Conservation (phyloP, 2,113 vertebrate species). For the Ptilorrhoa leucosticta region DNA sequence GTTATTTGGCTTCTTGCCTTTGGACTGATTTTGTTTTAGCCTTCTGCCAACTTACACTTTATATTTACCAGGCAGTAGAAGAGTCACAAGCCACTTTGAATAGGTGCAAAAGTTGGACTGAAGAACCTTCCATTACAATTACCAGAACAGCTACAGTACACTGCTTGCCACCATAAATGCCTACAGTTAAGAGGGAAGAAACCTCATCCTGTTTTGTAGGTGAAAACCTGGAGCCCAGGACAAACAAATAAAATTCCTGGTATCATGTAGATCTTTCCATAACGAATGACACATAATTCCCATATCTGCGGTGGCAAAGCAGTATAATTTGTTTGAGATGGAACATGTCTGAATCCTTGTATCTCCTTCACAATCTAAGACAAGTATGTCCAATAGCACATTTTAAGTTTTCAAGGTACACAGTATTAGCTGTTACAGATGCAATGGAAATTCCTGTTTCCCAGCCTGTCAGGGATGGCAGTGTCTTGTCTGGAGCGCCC, state of each 20-base stretch:
- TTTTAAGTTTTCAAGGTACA: neutral
- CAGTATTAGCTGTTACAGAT: neutral
- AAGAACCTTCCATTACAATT: neutral
- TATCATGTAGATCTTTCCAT: neutral
- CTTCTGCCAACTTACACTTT: conserved; percentile 6
- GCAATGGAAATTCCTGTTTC: neutral
- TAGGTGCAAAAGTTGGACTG: neutral
- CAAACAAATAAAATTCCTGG: neutral
- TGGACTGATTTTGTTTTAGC: neutral
- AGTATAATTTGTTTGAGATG: neutral
- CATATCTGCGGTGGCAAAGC: neutral
- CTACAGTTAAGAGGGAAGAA: neutral
- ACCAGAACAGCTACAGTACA: neutral
- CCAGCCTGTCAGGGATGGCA: neutral
- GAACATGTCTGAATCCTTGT: neutral
- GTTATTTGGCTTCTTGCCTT: conserved; percentile 1
- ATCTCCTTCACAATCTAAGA: neutral
- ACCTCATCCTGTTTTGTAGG: neutral
- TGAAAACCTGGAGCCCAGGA: neutral
- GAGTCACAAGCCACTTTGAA: neutral
- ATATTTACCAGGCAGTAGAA: neutral
- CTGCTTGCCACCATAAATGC: neutral
- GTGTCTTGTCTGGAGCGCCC: neutral
- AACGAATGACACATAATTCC: rapidly evolving
- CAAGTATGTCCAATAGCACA: neutral